Conservation (phyloP, 2,888 invertebrate genomes). For the Microchrysa polita region DNA sequence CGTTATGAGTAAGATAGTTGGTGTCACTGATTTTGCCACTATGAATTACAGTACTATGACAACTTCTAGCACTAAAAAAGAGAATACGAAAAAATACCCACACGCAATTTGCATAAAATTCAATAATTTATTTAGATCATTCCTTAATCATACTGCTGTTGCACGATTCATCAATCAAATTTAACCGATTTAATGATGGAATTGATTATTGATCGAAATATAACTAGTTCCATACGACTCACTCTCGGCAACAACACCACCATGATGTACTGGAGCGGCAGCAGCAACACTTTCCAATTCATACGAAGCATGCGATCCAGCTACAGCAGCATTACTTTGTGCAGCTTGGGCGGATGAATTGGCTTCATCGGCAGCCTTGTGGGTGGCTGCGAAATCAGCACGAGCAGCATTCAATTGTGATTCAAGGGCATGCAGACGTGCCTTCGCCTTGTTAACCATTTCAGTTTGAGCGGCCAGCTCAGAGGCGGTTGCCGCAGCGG, state of each 20-base stretch:
- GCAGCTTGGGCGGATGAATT: constrained; percentile 73
- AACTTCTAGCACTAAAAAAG: too few relatives aligned
- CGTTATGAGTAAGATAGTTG: too few relatives aligned
- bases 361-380: constrained; percentile 74
- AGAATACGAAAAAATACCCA: too few relatives aligned
- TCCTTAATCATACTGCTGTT: neutral
- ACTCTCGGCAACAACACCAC: neutral
- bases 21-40: too few relatives aligned
- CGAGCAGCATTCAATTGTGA: constrained; percentile 74
- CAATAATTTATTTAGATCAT: neutral
- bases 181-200: constrained; percentile 5
- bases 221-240: neutral
- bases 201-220: neutral
- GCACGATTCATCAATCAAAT: neutral
- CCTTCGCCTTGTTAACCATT: constrained; percentile 78
- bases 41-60: too few relatives aligned
- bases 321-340: constrained; percentile 75
- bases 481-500: constrained; percentile 75
- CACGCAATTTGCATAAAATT: too few relatives aligned
- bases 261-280: neutral
- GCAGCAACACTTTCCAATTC: constrained; percentile 35
- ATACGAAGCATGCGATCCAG: constrained; percentile 73
- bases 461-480: constrained; percentile 77
- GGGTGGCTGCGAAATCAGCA: constrained; percentile 77
- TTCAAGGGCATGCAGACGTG: constrained; percentile 70